A percentile compares a stretch with the other conserved stretches of the same genome.
Conservation (phyloP, 2,888 invertebrate genomes). For the Noctuana brunneofusca region DNA sequence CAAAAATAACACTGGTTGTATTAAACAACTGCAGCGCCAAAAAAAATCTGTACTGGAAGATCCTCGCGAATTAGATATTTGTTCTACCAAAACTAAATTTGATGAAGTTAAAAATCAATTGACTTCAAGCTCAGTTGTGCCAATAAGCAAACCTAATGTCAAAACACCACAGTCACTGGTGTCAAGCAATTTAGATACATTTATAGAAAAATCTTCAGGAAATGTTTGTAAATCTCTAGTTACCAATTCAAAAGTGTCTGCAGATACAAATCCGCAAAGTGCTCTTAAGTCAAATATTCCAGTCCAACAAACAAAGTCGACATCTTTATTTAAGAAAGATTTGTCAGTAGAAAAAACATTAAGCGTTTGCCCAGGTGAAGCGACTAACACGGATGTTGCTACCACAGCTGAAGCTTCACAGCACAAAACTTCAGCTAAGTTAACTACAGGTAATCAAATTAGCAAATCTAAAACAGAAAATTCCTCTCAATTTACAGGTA, state of each 20-base stretch:
- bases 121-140: neutral
- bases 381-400: neutral
- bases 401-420: neutral
- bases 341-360: too few species aligned
- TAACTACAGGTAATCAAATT: neutral
- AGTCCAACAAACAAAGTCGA: neutral
- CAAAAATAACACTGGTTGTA: conserved; percentile 15
- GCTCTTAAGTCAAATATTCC: neutral
- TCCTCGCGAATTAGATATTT: conserved; percentile 37
- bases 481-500: neutral
- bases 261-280: neutral
- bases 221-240: neutral
- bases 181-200: neutral
- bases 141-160: neutral
- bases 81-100: conserved; percentile 19
- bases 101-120: neutral
- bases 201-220: neutral
- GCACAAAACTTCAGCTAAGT: neutral
- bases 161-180: neutral
- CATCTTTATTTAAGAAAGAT: neutral
- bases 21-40: conserved; percentile 56
- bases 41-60: conserved; percentile 49
- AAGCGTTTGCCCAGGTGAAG: neutral
- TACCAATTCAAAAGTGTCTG: neutral
- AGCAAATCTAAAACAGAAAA: neutral